Percentiles rank a stretch among this genome's conserved stretches.
These are phyloP conservation scores for Mustela nigripes DNA, from an alignment of 2,113 vertebrate genomes.

Conservation along the genomic window DNA sequence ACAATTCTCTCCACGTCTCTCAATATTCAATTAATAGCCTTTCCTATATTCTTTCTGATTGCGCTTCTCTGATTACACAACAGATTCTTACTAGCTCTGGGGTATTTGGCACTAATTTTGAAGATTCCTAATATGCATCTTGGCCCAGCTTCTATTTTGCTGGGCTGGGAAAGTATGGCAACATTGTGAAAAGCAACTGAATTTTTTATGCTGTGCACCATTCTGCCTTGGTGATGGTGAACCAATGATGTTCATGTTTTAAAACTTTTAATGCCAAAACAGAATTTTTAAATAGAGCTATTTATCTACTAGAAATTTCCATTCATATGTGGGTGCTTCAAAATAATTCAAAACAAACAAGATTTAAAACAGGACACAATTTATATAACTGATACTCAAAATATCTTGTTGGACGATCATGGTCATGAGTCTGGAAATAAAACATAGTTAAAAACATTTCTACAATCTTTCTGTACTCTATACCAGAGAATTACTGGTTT, in stretches of 20 bases:
- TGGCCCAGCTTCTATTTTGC: not conserved
- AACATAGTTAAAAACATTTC: not conserved
- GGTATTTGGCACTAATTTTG: not conserved
- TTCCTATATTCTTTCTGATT: not conserved
- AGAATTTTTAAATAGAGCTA: not conserved
- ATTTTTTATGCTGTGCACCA: not conserved
- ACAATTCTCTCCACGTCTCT: not conserved
- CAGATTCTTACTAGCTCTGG: not conserved
- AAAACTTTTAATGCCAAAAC: not conserved
- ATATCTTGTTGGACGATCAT: not conserved
- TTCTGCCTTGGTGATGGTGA: not conserved
- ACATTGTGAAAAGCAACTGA: constrained; percentile 3
- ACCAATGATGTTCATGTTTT: not conserved
- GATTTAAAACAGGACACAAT: not conserved
- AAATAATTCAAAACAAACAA: not conserved
- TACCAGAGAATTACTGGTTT: not conserved
- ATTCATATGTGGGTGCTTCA: not conserved
- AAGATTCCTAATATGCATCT: not conserved
- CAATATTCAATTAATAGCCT: not conserved
- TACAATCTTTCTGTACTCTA: not conserved
- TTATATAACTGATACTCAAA: not conserved
- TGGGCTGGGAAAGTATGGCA: not conserved
- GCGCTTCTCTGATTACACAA: not conserved
- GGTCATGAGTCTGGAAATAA: not conserved
- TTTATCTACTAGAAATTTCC: not conserved